Evolutionary conservation across 2,888 invertebrate species (phyloP).

Genomic region (Dasysyrphus tricinctus): DNA sequence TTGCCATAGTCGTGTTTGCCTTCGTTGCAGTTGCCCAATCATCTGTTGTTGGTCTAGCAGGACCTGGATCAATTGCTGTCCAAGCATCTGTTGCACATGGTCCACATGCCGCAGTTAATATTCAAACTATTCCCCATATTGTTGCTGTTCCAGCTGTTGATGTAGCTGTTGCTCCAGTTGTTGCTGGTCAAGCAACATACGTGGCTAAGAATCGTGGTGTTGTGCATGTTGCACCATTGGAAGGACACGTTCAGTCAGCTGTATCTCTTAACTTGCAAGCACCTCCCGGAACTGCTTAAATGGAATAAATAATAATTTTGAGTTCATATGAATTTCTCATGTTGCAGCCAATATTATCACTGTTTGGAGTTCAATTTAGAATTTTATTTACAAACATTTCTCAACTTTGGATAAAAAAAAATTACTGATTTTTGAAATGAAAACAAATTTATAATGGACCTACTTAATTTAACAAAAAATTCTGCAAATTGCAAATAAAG

Average conservation of each 20-base stretch:
- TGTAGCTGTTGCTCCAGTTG: slow-evolving; percentile 38
- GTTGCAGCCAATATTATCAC: not conserved
- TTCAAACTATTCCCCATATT: slow-evolving; percentile 51
- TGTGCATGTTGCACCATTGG: slow-evolving; percentile 83
- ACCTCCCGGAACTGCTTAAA: slow-evolving; percentile 83
- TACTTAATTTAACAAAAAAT: not conserved
- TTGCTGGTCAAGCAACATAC: slow-evolving; percentile 76
- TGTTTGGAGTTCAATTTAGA: not conserved
- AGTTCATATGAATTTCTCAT: not conserved
- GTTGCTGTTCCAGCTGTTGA: slow-evolving; percentile 44
- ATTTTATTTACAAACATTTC: not conserved
- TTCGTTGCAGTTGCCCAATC: slow-evolving; percentile 53
- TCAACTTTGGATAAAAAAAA: not conserved
- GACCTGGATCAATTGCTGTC: slow-evolving; percentile 55
- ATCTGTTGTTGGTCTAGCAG: slow-evolving; percentile 40
- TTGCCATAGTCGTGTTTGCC: slow-evolving; percentile 62
- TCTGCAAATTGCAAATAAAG: not conserved
- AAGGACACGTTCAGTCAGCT: slow-evolving; percentile 81
- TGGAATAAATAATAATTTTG: not conserved
- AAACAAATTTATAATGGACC: no score
- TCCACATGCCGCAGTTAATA: slow-evolving; percentile 49
- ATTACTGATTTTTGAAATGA: no score
- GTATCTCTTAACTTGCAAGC: slow-evolving; percentile 82
- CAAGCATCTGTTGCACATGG: slow-evolving; percentile 54
- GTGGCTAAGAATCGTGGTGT: slow-evolving; percentile 84